Evolutionary conservation across 2,113 vertebrate genomes (phyloP).

Genomic region (Daboia siamensis): DNA sequence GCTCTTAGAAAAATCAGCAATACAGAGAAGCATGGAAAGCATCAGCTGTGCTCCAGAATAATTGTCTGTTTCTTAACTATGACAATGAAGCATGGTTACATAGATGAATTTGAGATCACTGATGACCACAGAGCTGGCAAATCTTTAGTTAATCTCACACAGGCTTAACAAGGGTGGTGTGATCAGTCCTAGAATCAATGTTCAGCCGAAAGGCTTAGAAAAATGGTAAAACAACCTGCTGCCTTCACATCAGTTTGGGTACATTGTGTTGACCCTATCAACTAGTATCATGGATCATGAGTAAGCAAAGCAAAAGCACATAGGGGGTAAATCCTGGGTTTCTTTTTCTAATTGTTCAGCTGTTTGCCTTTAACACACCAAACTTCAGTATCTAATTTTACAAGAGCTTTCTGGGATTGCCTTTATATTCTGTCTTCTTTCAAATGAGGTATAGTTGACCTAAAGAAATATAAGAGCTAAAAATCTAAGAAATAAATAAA

Average conservation of each 20-base stretch:
- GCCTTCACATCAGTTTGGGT: neutral
- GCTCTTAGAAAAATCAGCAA: no score
- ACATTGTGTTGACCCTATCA: neutral
- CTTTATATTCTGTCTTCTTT: slow-evolving; percentile 49
- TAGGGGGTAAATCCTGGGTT: neutral
- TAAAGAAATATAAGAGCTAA: slow-evolving; percentile 47
- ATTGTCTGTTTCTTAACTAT: neutral
- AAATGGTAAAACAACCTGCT: neutral
- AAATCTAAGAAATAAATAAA: slow-evolving; percentile 21
- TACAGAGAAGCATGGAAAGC: no score
- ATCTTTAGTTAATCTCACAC: slow-evolving; percentile 96
- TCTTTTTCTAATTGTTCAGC: neutral
- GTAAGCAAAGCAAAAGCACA: neutral
- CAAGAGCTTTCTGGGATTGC: slow-evolving; percentile 7
- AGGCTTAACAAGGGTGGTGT: slow-evolving; percentile 88
- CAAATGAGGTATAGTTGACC: slow-evolving; percentile 40
- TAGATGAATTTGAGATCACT: slow-evolving; percentile 98
- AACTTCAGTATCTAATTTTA: neutral
- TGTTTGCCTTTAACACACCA: neutral
- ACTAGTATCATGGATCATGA: neutral
- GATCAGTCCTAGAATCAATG: neutral
- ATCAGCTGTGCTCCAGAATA: no score
- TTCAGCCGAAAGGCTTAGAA: neutral
- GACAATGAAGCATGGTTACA: slow-evolving; percentile 76
- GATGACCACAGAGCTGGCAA: slow-evolving; percentile 96